Conservation (phyloP, 1,140 invertebrate species). For the Drosophila pachea region DNA sequence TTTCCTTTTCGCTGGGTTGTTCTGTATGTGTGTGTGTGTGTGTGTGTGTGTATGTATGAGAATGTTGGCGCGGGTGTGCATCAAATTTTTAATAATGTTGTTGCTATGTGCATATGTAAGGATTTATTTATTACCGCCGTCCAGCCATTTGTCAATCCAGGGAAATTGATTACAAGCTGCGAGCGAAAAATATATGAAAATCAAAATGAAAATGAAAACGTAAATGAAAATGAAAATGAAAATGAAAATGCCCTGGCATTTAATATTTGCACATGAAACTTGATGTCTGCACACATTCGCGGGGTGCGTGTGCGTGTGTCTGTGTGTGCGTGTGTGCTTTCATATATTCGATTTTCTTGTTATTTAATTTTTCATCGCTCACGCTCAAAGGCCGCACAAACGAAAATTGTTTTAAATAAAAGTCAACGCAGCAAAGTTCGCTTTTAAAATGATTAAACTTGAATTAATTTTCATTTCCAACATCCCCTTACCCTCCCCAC, state of each 20-base stretch:
- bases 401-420: slow-evolving; percentile 74
- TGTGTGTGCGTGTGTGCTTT: slow-evolving; percentile 48
- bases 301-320: slow-evolving; percentile 2
- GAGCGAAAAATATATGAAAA: slow-evolving; percentile 43
- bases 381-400: slow-evolving; percentile 50
- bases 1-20: slow-evolving; percentile 60
- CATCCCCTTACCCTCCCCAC: slow-evolving; percentile 3
- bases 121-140: slow-evolving; percentile 74
- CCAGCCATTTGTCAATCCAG: slow-evolving; percentile 75
- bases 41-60: no score
- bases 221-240: slow-evolving; percentile 3
- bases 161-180: slow-evolving; percentile 77
- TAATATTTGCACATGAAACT: slow-evolving; percentile 68
- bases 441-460: slow-evolving; percentile 74
- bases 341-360: slow-evolving; percentile 64
- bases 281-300: slow-evolving; percentile 39
- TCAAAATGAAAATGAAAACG: slow-evolving; percentile 39
- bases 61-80: no score
- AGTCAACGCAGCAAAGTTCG: slow-evolving; percentile 59
- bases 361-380: slow-evolving; percentile 29
- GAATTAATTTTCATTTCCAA: slow-evolving; percentile 68
- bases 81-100: slow-evolving; percentile 73
- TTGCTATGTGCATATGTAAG: slow-evolving; percentile 63
- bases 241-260: slow-evolving; percentile 37
- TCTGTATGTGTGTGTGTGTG: slow-evolving; percentile 27